phyloP scores from a whole-genome alignment of 2,888 invertebrate species.

The Troides aeacus region DNA sequence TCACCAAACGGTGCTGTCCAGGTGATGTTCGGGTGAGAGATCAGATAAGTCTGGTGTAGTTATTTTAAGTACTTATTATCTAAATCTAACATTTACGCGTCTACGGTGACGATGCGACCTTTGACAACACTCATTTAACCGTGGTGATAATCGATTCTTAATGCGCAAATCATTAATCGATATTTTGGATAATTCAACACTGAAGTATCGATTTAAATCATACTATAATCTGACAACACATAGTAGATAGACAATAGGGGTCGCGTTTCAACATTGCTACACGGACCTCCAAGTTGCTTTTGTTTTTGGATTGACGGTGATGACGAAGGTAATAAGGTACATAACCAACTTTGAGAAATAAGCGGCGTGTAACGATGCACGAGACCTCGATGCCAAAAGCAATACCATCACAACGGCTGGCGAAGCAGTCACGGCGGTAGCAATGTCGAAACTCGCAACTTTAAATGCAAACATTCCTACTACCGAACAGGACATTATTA shows the following conservation, averaged over 20 bases:
- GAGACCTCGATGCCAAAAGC: slow-evolving; percentile 42
- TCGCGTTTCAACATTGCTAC: slow-evolving; percentile 77
- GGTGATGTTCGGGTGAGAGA: too few species aligned
- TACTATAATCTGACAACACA: slow-evolving; percentile 49
- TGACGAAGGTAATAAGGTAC: slow-evolving; percentile 39
- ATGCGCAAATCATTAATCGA: slow-evolving; percentile 1
- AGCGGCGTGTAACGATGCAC: slow-evolving; percentile 35
- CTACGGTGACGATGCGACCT: slow-evolving; percentile 13
- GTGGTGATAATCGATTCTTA: not conserved
- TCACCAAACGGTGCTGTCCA: slow-evolving; percentile 46
- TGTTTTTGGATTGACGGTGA: not conserved
- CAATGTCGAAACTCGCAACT: slow-evolving; percentile 71
- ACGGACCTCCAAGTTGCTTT: slow-evolving; percentile 18
- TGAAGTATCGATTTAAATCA: slow-evolving; percentile 5
- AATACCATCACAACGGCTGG: slow-evolving; percentile 38
- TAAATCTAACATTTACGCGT: slow-evolving; percentile 27
- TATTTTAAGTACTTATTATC: slow-evolving; percentile 12
- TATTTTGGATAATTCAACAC: not conserved
- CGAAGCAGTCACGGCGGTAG: slow-evolving; percentile 48
- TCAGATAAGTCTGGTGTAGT: too few species aligned
- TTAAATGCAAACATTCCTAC: slow-evolving; percentile 49
- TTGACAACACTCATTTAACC: slow-evolving; percentile 2
- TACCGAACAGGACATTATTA: slow-evolving; percentile 66
- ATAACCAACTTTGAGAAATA: slow-evolving; percentile 73
- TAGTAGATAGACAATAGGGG: slow-evolving; percentile 55